These are phyloP conservation scores for Trachops cirrhosus DNA, from an alignment of 2,797 vertebrate genomes.

Conservation along the genomic window DNA sequence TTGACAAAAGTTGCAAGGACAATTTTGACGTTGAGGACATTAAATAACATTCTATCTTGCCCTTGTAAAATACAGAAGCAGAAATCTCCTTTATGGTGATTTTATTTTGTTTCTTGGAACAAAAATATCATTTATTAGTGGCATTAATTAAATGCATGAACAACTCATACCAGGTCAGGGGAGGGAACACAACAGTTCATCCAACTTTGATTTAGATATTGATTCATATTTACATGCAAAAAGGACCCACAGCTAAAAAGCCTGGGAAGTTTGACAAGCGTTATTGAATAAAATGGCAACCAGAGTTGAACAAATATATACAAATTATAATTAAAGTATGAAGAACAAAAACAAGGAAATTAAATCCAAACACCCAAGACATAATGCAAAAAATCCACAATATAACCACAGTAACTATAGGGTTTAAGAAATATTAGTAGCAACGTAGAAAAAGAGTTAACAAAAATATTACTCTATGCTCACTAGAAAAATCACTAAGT, in stretches of 20 bases:
- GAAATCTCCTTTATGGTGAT: background rate
- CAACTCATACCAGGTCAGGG: background rate
- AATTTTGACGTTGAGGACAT: background rate
- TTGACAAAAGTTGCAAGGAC: slow-evolving; percentile 44
- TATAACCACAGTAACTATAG: background rate
- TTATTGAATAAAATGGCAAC: background rate
- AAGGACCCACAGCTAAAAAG: background rate
- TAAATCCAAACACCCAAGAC: background rate
- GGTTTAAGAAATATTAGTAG: background rate
- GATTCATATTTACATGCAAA: background rate
- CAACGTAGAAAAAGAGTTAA: background rate
- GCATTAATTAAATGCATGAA: background rate
- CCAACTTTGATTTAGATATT: background rate
- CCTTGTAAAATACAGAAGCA: background rate
- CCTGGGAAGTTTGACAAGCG: background rate
- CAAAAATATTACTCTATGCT: background rate
- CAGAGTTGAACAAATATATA: slow-evolving; percentile 32
- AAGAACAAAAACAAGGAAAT: slow-evolving; percentile 33
- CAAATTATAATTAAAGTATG: background rate
- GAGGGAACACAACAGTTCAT: background rate
- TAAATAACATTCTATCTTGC: slow-evolving; percentile 44
- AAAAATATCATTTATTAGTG: background rate
- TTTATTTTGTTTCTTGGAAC: slow-evolving; percentile 4
- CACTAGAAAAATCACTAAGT: background rate
- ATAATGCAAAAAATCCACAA: background rate